Percentiles rank a stretch among this genome's conserved stretches.
Conservation (phyloP, 2,113 vertebrate genomes). For the Pipra filicauda region DNA sequence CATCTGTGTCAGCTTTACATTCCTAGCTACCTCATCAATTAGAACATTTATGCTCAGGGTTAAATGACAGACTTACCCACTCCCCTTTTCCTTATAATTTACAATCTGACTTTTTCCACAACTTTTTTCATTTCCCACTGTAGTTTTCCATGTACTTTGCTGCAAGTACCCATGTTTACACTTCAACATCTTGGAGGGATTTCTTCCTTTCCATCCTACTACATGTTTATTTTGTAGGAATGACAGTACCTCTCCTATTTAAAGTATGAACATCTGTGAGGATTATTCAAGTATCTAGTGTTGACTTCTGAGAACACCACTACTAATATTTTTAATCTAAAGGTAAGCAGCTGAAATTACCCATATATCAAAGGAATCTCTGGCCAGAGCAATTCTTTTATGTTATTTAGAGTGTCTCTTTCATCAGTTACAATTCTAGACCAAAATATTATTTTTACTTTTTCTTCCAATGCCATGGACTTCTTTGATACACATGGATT, state of each 20-base stretch:
- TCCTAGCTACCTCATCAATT: neutral
- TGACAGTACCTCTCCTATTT: neutral
- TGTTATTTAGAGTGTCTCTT: neutral
- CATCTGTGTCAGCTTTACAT: neutral
- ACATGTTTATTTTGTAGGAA: neutral
- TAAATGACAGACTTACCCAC: neutral
- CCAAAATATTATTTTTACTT: neutral
- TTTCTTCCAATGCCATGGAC: neutral
- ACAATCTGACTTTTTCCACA: neutral
- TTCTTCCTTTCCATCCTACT: neutral
- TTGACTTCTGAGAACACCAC: neutral
- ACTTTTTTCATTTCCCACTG: neutral
- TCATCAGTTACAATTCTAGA: neutral
- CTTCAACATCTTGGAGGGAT: neutral
- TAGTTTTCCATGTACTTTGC: neutral
- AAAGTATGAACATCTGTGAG: constrained; percentile 12
- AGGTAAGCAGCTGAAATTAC: neutral
- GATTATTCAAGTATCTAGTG: neutral
- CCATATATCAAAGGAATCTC: neutral
- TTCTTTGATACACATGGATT: neutral
- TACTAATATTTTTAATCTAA: neutral
- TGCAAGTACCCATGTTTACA: neutral
- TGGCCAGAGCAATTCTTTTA: neutral
- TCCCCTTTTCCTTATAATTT: neutral
- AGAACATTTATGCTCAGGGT: neutral